phyloP scores from a whole-genome alignment of 92 coral and sea anemone genomes.

The Isaurus tuberculatus region DNA sequence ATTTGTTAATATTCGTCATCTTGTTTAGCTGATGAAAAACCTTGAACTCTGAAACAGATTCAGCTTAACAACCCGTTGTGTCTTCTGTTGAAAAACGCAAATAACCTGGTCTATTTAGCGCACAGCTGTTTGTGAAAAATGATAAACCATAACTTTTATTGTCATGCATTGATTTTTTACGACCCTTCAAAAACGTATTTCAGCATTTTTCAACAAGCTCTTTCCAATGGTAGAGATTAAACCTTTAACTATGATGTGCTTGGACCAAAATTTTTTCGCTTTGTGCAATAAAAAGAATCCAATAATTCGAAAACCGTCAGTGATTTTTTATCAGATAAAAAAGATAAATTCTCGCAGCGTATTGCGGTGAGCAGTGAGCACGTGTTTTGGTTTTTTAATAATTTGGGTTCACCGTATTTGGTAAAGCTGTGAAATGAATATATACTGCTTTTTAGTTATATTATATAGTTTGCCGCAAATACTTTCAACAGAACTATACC shows the following conservation, averaged over 20 bases:
- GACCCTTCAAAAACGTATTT: neutral
- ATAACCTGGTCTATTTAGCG: slow-evolving; percentile 26
- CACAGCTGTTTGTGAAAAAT: slow-evolving; percentile 32
- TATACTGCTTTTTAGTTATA: neutral
- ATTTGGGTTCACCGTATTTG: neutral
- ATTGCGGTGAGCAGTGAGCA: neutral
- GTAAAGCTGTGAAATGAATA: neutral
- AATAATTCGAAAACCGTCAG: slow-evolving; percentile 9
- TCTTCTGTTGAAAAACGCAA: slow-evolving; percentile 1
- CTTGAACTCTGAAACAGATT: neutral
- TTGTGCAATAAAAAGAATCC: neutral
- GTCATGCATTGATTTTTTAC: neutral
- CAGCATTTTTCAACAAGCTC: neutral
- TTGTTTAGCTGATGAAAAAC: neutral
- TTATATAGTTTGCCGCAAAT: neutral
- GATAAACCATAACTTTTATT: slow-evolving; percentile 26
- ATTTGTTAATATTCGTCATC: neutral
- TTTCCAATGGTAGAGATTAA: neutral
- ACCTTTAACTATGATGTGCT: neutral
- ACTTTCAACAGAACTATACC: neutral
- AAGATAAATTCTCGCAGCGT: neutral
- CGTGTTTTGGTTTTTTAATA: slow-evolving; percentile 11
- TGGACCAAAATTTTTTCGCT: neutral
- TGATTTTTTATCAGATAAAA: slow-evolving; percentile 28
- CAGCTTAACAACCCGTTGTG: slow-evolving; percentile 6